Base-by-base conservation (phyloP, 2,113 vertebrate genomes). In the Clarias magur region DNA sequence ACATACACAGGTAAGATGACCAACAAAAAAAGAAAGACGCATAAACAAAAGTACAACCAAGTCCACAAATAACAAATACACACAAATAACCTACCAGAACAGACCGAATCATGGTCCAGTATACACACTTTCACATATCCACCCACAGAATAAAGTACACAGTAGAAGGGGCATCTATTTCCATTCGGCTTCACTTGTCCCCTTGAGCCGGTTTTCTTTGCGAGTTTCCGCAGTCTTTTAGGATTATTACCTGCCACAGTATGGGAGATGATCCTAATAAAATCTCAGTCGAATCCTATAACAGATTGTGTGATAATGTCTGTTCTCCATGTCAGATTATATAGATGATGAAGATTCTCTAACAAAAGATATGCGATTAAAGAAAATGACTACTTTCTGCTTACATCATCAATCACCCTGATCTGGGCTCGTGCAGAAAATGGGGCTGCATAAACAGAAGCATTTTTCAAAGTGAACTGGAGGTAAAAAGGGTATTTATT, bases 261-360 rank as follows among this genome's bases (percentile, higher is more conserved):
- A 30, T 21, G 56, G 30, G 30, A 62, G 57, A 62, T 81, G 59
- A 81, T 81, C 57, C 57, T 81, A 62, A 81, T 81, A 81, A 62
- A 81, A 62, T 81, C 19, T 62, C 11, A 3, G 79, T 62, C 4
- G 57, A 80, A 62, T 81, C 42, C 30, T 81, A 62, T 62, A 6
- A 81, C 30, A 30, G 11, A 25, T 21, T 62, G 30, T 38, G 21
- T 3, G 57, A 81, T 60, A 62, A 62, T 30, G 62, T 81, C 57
- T 81, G 30, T 81, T 81, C 79, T 23, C 11, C 57, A 16, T 42
- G 34, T 62, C 57, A 80, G 79, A 34, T 80, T 80, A 80, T 80
- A 80, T 48, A 48, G 6, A 48, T 57, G 57, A 62, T 60, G 11
- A 80, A 60, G 17, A 11, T 60, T 21, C 30, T 21, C 5, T 38